Conservation (phyloP, 2,113 vertebrate species). For the Pipra filicauda region DNA sequence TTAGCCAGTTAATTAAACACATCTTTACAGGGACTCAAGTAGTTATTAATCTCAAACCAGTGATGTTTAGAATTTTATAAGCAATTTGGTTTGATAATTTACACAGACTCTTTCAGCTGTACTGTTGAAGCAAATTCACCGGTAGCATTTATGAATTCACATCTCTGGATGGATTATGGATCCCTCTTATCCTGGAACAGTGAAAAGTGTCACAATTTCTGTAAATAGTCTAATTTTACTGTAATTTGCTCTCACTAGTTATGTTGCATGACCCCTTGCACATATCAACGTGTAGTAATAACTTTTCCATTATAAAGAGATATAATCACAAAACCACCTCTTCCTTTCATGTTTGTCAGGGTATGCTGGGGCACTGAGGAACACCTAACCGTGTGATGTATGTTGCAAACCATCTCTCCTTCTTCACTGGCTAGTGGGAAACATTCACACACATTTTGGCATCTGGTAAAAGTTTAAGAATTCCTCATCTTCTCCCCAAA, state of each 20-base stretch:
- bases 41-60: conserved; percentile 1
- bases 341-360: neutral
- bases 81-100: conserved; percentile 7
- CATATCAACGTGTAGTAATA: neutral
- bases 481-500: conserved; percentile 3
- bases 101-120: neutral
- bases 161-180: neutral
- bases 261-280: neutral
- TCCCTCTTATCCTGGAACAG: neutral
- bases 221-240: neutral
- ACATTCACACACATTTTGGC: neutral
- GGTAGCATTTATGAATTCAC: neutral
- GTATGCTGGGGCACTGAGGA: neutral
- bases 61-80: conserved; percentile 36
- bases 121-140: neutral
- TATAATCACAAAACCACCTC: neutral
- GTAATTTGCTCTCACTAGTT: neutral
- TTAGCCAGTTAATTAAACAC: conserved; percentile 35
- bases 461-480: conserved; percentile 44
- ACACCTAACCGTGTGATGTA: neutral
- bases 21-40: conserved; percentile 14
- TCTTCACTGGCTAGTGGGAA: neutral
- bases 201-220: neutral
- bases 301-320: neutral
- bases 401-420: neutral